These are phyloP conservation scores for Paelopatides confundens DNA, from an alignment of 53 echinoderm and acorn worm species.

Conservation along the genomic window DNA sequence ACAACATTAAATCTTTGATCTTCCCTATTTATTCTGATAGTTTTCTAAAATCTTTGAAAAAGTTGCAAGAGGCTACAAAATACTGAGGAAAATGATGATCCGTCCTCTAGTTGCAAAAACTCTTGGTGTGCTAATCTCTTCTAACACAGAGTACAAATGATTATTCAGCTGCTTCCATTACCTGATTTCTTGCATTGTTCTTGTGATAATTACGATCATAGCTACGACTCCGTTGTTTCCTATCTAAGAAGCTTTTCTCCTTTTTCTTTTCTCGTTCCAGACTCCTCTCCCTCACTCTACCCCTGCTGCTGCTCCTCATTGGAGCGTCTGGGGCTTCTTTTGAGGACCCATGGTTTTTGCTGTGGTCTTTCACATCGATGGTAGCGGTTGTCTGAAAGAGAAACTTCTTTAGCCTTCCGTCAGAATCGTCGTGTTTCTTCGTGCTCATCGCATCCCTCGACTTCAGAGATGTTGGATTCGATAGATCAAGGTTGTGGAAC, in stretches of 20 bases:
- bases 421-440: constrained; percentile 1
- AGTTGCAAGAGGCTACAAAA: no score
- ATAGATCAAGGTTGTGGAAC: constrained; percentile 21
- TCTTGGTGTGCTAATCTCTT: no score
- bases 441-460: not conserved
- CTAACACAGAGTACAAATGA: no score
- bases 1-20: no score
- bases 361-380: constrained; percentile 19
- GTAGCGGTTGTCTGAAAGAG: constrained; percentile 29
- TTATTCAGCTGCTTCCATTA: not conserved
- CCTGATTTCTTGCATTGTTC: constrained; percentile 47
- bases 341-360: not conserved
- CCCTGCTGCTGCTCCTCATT: constrained; percentile 69
- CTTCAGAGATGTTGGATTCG: not conserved
- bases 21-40: no score
- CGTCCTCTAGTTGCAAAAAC: no score
- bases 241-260: constrained; percentile 79
- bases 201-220: constrained; percentile 77
- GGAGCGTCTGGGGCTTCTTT: constrained; percentile 62
- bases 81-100: no score
- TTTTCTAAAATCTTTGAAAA: no score
- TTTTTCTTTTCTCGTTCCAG: constrained; percentile 88
- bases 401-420: constrained; percentile 32
- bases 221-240: constrained; percentile 82
- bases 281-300: constrained; percentile 82